phyloP scores from a whole-genome alignment of 2,888 invertebrate species.

The Hanleya hanleyi region DNA sequence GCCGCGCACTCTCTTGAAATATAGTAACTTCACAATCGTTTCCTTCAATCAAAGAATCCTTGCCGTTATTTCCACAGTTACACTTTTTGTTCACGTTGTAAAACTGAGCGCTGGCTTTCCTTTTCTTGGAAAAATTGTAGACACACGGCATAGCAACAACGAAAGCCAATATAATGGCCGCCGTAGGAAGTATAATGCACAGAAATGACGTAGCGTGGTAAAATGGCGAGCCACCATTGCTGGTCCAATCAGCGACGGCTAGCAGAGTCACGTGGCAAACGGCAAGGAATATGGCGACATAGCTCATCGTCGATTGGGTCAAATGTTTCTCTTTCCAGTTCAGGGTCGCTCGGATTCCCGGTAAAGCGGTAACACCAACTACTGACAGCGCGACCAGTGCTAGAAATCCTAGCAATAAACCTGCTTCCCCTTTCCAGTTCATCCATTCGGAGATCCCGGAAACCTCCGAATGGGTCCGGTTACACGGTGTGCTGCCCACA shows the following conservation, averaged over 20 bases:
- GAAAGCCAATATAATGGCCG: not conserved
- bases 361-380: not conserved
- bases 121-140: not conserved
- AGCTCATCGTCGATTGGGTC: not conserved
- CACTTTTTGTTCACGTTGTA: not conserved
- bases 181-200: not conserved
- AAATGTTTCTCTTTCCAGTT: not conserved
- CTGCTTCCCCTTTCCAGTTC: conserved; percentile 8
- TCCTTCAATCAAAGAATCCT: not conserved
- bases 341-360: not conserved
- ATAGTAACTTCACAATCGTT: not conserved
- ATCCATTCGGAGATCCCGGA: not conserved
- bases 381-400: not conserved
- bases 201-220: not conserved
- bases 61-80: not conserved
- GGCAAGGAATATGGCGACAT: not conserved
- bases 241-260: conserved; percentile 54
- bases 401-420: not conserved
- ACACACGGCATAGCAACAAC: not conserved
- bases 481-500: conserved; percentile 43
- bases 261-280: conserved; percentile 42
- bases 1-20: not conserved
- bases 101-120: not conserved
- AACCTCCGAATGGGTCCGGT: conserved; percentile 6
- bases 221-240: not conserved